Evolutionary conservation across 2,888 invertebrate genomes (phyloP).

Genomic region (Hemaris fuciformis): DNA sequence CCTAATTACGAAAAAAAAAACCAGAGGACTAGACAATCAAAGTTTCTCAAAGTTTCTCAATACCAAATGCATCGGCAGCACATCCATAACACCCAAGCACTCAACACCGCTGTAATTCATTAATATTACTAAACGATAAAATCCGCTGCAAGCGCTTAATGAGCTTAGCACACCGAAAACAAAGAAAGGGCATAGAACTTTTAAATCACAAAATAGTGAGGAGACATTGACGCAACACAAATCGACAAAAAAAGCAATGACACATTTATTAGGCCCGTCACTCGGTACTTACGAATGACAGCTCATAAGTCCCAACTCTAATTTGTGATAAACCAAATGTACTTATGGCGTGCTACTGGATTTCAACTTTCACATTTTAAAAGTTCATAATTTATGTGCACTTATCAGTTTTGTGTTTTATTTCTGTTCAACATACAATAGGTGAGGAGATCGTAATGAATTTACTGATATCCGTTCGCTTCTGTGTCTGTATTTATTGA

Average conservation of each 20-base stretch:
- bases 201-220: slow-evolving; percentile 72
- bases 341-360: slow-evolving; percentile 63
- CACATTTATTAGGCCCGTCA: slow-evolving; percentile 78
- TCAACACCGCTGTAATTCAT: background rate
- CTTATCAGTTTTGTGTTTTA: slow-evolving; percentile 5
- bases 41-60: too few relatives aligned
- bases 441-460: background rate
- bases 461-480: background rate
- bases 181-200: slow-evolving; percentile 79
- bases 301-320: slow-evolving; percentile 71
- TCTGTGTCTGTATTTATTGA: background rate
- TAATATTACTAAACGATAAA: background rate
- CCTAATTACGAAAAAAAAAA: too few relatives aligned
- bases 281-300: slow-evolving; percentile 67
- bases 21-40: too few relatives aligned
- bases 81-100: background rate
- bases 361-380: slow-evolving; percentile 65
- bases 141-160: background rate
- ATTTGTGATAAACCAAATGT: slow-evolving; percentile 77
- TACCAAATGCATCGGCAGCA: background rate
- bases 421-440: background rate
- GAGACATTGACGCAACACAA: slow-evolving; percentile 62
- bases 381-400: slow-evolving; percentile 8
- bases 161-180: slow-evolving; percentile 42
- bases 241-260: slow-evolving; percentile 62